Percentiles rank a stretch among this genome's conserved stretches.
Conservation (phyloP, 2,113 vertebrate species). For the Atrichornis clamosus region DNA sequence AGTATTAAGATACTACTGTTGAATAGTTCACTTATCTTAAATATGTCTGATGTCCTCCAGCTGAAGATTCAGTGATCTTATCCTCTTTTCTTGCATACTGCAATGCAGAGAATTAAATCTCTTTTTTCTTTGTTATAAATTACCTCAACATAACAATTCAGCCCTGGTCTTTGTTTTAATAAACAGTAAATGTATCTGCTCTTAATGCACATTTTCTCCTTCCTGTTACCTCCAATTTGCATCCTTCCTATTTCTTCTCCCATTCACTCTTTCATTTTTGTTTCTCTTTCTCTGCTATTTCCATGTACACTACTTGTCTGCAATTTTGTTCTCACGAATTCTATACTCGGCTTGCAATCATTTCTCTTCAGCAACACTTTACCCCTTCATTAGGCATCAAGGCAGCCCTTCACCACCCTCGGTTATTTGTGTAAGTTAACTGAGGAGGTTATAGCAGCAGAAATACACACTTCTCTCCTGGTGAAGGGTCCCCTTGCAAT, state of each 20-base stretch:
- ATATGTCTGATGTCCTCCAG: background rate
- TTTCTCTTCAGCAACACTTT: background rate
- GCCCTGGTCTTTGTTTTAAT: background rate
- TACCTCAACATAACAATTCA: background rate
- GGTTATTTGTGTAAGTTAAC: background rate
- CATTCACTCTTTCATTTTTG: background rate
- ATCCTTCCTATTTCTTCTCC: background rate
- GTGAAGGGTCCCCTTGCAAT: background rate
- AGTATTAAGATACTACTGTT: background rate
- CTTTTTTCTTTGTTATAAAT: background rate
- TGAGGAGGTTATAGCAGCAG: background rate
- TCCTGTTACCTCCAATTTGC: background rate
- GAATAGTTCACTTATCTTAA: background rate
- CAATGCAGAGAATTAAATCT: background rate
- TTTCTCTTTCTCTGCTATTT: background rate
- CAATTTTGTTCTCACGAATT: background rate
- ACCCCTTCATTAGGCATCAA: background rate
- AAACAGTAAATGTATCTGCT: background rate
- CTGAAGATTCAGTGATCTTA: background rate
- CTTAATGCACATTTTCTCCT: background rate
- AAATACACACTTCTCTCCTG: background rate
- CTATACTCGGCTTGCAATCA: background rate
- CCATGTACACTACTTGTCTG: accelerated
- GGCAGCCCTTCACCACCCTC: background rate
- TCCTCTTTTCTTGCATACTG: background rate